Base-by-base conservation (phyloP, 53 echinoderm and acorn worm genomes). In the Mesocentrotus franciscanus region DNA sequence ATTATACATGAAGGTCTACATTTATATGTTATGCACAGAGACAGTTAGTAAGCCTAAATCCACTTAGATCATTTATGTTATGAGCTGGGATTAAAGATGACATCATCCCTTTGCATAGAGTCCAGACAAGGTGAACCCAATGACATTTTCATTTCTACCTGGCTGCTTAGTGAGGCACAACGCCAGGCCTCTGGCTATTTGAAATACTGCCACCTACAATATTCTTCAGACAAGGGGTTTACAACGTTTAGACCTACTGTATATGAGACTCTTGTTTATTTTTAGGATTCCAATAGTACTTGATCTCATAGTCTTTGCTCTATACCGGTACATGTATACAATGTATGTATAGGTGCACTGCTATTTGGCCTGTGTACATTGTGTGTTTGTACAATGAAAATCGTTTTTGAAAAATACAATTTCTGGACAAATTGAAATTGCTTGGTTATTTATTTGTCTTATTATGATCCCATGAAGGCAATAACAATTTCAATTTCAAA, bases 101-200 rank as follows among this genome's bases (percentile, higher is more conserved):
- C 81, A 42, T 81, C 81, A 76, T 76, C 33, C 49, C 76, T 42
- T 81, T 81, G 17, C 42, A 20, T 11, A 74, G 20, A 74, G 12
- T 30, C 10, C 74, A 30, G 29, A 30, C 74, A 74, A 30, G 74
- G 74, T 74, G 74, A 74, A 42, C 81, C 22, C 10, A 11, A 4
- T 81, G 81, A 42, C 81, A 81, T 81, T 81, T 81, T 81, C 42
- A 81, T 39, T 81, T 81, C 74, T 74, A 74, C 30, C 30, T 30
- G 32, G 32, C 71, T 68, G 22, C 24, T 8, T 68, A 68, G n/a
- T 32, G 76, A 76, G 30, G 32, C 76, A 76, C 76, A 9, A 30
- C 15, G 15, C 76, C 76, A 32, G 33, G 13, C 76, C 76, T 42
- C 42, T 81, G 42, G 81, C 36, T 10, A 81, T 42, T 36, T 13